These are phyloP conservation scores for Philereme vetulata DNA, from an alignment of 2,888 invertebrate species.

Conservation along the genomic window DNA sequence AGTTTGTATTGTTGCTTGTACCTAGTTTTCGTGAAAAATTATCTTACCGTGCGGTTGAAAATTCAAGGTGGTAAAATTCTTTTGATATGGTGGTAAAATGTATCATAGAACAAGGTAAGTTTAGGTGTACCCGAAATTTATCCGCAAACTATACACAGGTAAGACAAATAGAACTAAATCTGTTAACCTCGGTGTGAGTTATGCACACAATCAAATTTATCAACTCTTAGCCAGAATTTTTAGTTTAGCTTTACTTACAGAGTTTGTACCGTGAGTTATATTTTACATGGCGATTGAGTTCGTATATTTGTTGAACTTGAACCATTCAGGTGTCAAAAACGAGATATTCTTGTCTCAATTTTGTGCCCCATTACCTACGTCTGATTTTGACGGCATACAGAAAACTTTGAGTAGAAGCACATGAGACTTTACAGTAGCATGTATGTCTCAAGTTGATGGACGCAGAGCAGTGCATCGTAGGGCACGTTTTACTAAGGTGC, in stretches of 20 bases:
- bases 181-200: conserved; percentile 10
- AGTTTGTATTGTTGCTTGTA: not conserved
- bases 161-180: conserved; percentile 18
- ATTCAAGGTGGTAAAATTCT: too few species aligned
- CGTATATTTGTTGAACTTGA: too few species aligned
- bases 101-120: conserved; percentile 5
- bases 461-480: too few species aligned
- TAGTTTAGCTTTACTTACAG: conserved; percentile 2
- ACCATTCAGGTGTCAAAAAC: too few species aligned
- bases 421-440: too few species aligned
- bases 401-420: too few species aligned
- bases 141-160: conserved; percentile 7
- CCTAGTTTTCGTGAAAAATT: conserved; percentile 1
- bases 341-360: too few species aligned
- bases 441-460: too few species aligned
- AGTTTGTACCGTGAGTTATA: not conserved
- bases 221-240: conserved; percentile 3
- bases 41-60: not conserved
- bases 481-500: too few species aligned
- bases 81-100: conserved; percentile 4
- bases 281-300: not conserved
- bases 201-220: conserved; percentile 18
- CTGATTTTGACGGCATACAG: too few species aligned
- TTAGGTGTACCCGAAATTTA: conserved; percentile 9
- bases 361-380: too few species aligned